Conservation (phyloP, 2,888 invertebrate genomes). For the Orthosia gracilis region DNA sequence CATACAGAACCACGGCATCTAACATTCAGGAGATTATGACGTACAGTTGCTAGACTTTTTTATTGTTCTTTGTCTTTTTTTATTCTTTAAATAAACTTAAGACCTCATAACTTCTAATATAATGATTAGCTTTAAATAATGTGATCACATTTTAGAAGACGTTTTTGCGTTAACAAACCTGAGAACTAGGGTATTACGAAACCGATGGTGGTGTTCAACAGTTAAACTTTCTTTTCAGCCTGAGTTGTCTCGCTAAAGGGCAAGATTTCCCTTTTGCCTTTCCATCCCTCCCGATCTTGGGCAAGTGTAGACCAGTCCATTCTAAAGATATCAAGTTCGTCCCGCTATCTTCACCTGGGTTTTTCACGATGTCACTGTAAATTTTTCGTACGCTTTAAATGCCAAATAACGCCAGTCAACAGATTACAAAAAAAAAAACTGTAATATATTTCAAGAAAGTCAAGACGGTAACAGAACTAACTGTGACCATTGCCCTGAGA, state of each 20-base stretch:
- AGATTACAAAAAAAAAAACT: too few relatives aligned
- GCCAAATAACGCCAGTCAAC: too few relatives aligned
- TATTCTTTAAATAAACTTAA: conserved; percentile 28
- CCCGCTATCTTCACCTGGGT: too few relatives aligned
- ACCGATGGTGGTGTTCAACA: background rate
- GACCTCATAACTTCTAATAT: conserved; percentile 6
- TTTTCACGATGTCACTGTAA: too few relatives aligned
- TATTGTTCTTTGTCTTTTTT: conserved; percentile 33
- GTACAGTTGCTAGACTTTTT: conserved; percentile 26
- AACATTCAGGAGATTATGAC: conserved; percentile 51
- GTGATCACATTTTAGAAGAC: background rate
- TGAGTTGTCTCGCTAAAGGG: too few relatives aligned
- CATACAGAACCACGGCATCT: conserved; percentile 46
- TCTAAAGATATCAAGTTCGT: too few relatives aligned
- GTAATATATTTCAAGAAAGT: background rate
- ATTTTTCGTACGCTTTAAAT: background rate
- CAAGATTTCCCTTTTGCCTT: too few relatives aligned
- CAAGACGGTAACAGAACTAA: too few relatives aligned
- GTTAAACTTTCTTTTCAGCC: too few relatives aligned
- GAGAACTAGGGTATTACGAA: background rate
- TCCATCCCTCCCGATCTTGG: too few relatives aligned
- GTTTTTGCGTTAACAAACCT: background rate
- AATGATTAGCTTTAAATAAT: background rate
- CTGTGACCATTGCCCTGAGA: too few relatives aligned
- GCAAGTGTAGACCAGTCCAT: too few relatives aligned